Conservation (phyloP, 2,888 invertebrate species). For the Oithona nana region DNA sequence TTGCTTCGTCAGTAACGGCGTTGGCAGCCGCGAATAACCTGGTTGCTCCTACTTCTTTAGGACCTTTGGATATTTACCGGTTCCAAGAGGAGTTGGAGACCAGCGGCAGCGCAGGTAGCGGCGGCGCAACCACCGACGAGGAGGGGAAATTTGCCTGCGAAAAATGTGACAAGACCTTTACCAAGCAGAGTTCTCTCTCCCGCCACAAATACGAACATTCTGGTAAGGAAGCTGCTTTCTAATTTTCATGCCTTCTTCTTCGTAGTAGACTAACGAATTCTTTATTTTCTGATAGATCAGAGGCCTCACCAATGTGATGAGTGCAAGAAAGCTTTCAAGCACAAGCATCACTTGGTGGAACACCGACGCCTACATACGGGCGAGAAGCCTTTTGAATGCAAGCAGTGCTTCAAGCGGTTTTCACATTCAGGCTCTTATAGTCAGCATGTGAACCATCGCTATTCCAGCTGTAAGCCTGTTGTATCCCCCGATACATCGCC, state of each 20-base stretch:
- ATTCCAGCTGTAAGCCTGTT: conserved; percentile 95
- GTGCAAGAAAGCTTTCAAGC: conserved; percentile 96
- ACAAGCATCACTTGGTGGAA: conserved; percentile 98
- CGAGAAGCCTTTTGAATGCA: conserved; percentile 91
- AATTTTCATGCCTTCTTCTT: not conserved
- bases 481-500: too few relatives aligned
- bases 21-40: not conserved
- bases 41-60: not conserved
- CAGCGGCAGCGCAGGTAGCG: not conserved
- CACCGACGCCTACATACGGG: conserved; percentile 96
- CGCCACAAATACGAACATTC: conserved; percentile 99
- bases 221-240: conserved; percentile 56
- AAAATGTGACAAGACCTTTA: conserved; percentile 97
- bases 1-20: not conserved
- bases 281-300: conserved; percentile 48
- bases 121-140: conserved; percentile 29
- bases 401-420: conserved; percentile 95
- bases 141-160: conserved; percentile 54
- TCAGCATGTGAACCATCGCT: conserved; percentile 99
- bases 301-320: conserved; percentile 93
- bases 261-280: too few relatives aligned
- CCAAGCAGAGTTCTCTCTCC: conserved; percentile 93
- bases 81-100: not conserved
- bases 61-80: conserved; percentile 1
- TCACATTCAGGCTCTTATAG: conserved; percentile 98